Percentiles rank a stretch among this genome's conserved stretches.
Evolutionary conservation across 2,888 invertebrate species (phyloP).

Genomic region (Hofmannophila pseudospretella): DNA sequence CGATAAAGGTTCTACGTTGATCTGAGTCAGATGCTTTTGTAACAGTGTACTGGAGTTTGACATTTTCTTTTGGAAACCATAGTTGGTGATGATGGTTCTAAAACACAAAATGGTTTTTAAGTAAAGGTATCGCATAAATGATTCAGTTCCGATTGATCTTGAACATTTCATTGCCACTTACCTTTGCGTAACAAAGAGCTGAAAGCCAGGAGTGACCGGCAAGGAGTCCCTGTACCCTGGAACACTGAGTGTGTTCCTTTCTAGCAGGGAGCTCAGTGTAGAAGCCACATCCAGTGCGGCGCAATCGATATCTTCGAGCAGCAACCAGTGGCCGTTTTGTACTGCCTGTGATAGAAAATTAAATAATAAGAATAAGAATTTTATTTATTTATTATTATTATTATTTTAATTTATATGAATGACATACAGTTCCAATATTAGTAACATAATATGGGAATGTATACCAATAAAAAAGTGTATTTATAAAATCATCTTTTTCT

Average conservation of each 20-base stretch:
- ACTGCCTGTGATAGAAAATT: slow-evolving; percentile 83
- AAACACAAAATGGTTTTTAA: slow-evolving; percentile 25
- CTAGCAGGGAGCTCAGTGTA: slow-evolving; percentile 89
- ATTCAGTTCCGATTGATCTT: too few species aligned
- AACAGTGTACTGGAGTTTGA: slow-evolving; percentile 82
- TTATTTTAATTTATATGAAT: too few species aligned
- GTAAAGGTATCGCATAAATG: too few species aligned
- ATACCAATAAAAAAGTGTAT: too few species aligned
- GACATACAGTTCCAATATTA: too few species aligned
- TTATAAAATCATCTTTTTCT: too few species aligned
- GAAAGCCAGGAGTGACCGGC: slow-evolving; percentile 90
- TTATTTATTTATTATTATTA: too few species aligned
- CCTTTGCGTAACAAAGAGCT: slow-evolving; percentile 94
- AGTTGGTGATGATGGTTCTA: slow-evolving; percentile 79
- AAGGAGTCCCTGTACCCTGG: slow-evolving; percentile 93
- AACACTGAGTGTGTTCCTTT: slow-evolving; percentile 88
- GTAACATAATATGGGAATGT: neutral
- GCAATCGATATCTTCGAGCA: slow-evolving; percentile 96
- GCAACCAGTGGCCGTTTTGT: slow-evolving; percentile 91
- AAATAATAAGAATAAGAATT: slow-evolving; percentile 1
- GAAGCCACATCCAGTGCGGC: slow-evolving; percentile 96
- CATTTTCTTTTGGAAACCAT: slow-evolving; percentile 80
- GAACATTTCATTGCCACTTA: too few species aligned
- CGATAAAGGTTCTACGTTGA: slow-evolving; percentile 88
- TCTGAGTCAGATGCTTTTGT: slow-evolving; percentile 89